These are phyloP conservation scores for Acanthopleura granulata DNA, from an alignment of 2,888 invertebrate species.

Conservation along the genomic window DNA sequence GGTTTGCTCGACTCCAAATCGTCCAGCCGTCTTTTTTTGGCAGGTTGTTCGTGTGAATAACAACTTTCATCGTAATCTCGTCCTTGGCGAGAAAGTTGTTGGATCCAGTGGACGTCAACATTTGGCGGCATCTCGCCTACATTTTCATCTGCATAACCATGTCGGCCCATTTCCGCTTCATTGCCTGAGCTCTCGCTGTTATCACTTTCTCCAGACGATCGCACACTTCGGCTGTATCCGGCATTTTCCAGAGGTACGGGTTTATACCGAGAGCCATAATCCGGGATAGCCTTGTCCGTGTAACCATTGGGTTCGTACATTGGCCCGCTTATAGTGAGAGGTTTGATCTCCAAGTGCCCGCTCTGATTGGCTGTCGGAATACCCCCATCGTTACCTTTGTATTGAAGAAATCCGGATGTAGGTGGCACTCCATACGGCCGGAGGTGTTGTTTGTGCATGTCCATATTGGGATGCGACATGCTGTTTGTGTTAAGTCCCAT, in stretches of 20 bases:
- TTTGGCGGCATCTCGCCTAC: slow-evolving; percentile 5
- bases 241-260: neutral
- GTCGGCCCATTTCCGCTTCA: neutral
- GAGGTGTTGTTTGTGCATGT: slow-evolving; percentile 1
- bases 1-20: neutral
- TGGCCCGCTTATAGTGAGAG: neutral
- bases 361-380: neutral
- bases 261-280: neutral
- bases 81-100: neutral
- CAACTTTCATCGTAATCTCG: neutral
- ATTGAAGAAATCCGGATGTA: neutral
- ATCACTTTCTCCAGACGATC: neutral
- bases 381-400: neutral
- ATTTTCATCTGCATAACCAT: neutral
- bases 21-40: neutral
- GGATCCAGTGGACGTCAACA: slow-evolving; percentile 7
- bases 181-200: neutral
- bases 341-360: neutral
- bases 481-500: neutral
- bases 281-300: neutral
- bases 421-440: neutral
- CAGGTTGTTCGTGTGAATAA: neutral
- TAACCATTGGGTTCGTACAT: neutral
- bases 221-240: neutral
- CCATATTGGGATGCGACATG: neutral